These are phyloP conservation scores for Nipponia nippon DNA, from an alignment of 2,113 vertebrate genomes.

Conservation along the genomic window DNA sequence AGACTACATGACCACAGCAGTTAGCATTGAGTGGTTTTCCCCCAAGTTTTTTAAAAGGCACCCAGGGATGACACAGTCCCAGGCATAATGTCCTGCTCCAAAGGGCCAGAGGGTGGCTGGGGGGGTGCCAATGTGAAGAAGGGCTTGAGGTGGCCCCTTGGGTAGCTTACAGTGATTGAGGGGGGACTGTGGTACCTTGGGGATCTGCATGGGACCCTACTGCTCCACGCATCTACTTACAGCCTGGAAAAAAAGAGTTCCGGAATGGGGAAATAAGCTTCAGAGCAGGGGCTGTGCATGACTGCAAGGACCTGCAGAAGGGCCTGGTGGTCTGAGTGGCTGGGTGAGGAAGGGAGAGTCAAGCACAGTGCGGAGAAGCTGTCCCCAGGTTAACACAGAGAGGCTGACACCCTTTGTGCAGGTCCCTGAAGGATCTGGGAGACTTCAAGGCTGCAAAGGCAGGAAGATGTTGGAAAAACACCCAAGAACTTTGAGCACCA, in stretches of 20 bases:
- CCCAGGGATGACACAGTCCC: background rate
- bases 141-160: background rate
- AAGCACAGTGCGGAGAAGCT: background rate
- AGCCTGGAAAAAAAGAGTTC: background rate
- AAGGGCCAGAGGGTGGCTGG: background rate
- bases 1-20: background rate
- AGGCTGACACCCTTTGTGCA: background rate
- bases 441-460: background rate
- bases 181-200: accelerated
- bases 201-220: background rate
- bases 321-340: background rate
- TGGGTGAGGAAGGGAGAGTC: background rate
- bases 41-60: background rate
- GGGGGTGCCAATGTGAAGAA: background rate
- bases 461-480: background rate
- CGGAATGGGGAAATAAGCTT: background rate
- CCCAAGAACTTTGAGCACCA: background rate
- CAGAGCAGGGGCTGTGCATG: background rate
- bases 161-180: background rate
- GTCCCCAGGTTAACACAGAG: background rate
- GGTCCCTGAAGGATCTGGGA: background rate
- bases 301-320: background rate
- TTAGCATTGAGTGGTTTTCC: background rate
- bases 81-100: background rate
- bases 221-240: background rate